Evolutionary conservation across 2,888 invertebrate genomes (phyloP).

Genomic region (Agonopterix arenella): DNA sequence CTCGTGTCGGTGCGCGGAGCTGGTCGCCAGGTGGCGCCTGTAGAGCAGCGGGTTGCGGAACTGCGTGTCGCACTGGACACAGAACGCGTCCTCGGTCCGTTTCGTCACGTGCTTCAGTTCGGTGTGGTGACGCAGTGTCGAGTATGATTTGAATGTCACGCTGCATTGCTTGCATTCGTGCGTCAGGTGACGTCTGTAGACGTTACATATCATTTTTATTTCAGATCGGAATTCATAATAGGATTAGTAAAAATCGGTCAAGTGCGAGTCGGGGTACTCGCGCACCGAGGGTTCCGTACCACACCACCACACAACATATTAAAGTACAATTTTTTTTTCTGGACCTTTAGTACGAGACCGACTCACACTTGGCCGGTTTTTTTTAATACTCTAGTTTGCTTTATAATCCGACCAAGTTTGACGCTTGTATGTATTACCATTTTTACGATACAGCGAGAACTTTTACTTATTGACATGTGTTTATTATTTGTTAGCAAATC

Average conservation of each 20-base stretch:
- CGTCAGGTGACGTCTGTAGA: constrained; percentile 6
- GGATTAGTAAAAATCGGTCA: neutral
- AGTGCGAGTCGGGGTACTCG: too few relatives aligned
- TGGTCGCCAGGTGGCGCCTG: constrained; percentile 21
- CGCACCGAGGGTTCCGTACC: too few relatives aligned
- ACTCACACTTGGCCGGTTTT: neutral
- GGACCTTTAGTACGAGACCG: neutral
- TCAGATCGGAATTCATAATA: neutral
- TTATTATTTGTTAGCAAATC: too few relatives aligned
- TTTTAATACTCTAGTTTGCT: too few relatives aligned
- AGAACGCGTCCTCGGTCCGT: constrained; percentile 26
- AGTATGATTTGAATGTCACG: constrained; percentile 4
- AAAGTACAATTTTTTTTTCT: too few relatives aligned
- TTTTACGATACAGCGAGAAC: too few relatives aligned
- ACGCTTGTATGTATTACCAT: too few relatives aligned
- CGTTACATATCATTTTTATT: neutral
- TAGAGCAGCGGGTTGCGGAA: constrained; percentile 21
- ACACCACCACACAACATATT: too few relatives aligned
- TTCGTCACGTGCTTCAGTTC: constrained; percentile 2
- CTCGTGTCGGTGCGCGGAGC: constrained; percentile 15
- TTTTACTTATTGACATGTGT: too few relatives aligned
- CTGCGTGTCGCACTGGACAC: constrained; percentile 34
- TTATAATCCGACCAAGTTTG: too few relatives aligned
- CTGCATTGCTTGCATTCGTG: constrained; percentile 11
- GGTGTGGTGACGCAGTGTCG: constrained; percentile 5